phyloP scores from a whole-genome alignment of 2,888 invertebrate genomes.

The Bruchidius siliquastri region DNA sequence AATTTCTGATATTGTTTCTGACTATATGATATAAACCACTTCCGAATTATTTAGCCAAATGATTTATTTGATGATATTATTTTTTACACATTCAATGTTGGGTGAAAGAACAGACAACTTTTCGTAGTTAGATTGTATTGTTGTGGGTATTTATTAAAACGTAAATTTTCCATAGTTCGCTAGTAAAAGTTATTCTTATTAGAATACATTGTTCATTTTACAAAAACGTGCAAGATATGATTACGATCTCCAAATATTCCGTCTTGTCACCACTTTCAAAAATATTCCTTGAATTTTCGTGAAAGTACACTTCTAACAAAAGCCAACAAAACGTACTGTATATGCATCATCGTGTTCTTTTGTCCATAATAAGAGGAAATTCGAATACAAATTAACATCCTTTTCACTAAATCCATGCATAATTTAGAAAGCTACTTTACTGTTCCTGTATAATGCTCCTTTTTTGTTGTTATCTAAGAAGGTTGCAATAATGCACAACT shows the following conservation, averaged over 20 bases:
- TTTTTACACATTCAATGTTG: too few species aligned
- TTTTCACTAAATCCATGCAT: slow-evolving; percentile 27
- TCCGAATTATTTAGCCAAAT: too few species aligned
- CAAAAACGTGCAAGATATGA: neutral
- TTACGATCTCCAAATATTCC: slow-evolving; percentile 1
- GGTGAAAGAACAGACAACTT: too few species aligned
- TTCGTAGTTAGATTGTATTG: too few species aligned
- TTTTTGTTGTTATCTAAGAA: slow-evolving; percentile 10
- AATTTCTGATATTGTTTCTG: too few species aligned
- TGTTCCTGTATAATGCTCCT: slow-evolving; percentile 17
- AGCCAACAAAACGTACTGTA: slow-evolving; percentile 22
- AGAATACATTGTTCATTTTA: too few species aligned
- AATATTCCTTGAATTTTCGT: slow-evolving; percentile 19
- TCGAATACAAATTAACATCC: slow-evolving; percentile 26
- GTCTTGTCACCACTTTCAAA: neutral
- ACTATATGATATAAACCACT: too few species aligned
- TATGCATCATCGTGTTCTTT: slow-evolving; percentile 25
- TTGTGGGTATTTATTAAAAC: too few species aligned
- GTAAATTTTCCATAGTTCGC: too few species aligned
- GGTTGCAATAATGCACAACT: neutral
- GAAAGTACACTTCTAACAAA: slow-evolving; percentile 14
- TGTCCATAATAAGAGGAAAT: slow-evolving; percentile 27
- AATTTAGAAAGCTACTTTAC: slow-evolving; percentile 26
- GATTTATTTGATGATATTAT: too few species aligned
- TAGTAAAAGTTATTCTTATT: too few species aligned